Evolutionary conservation across 2,888 invertebrate genomes (phyloP).

Genomic region (Escarpia spicata): DNA sequence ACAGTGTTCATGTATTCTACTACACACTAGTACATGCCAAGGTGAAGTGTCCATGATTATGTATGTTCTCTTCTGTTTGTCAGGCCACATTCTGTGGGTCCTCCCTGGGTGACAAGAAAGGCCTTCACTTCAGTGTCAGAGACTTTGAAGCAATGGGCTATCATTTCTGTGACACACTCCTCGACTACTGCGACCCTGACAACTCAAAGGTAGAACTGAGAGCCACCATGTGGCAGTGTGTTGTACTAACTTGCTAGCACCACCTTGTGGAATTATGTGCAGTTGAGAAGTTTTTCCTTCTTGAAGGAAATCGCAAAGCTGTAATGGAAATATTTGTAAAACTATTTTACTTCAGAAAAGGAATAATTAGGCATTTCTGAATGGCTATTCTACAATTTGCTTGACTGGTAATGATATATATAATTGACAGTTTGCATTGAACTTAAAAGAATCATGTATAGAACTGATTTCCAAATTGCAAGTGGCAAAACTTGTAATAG

Average conservation of each 20-base stretch:
- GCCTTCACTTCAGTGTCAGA: conserved; percentile 84
- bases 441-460: neutral
- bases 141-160: conserved; percentile 86
- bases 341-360: neutral
- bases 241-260: neutral
- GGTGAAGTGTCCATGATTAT: neutral
- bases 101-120: conserved; percentile 70
- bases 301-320: neutral
- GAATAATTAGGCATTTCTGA: neutral
- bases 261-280: neutral
- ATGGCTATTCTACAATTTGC: neutral
- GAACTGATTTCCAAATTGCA: neutral
- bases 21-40: neutral
- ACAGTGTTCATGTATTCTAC: conserved; percentile 66
- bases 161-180: conserved; percentile 89
- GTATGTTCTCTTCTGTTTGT: neutral
- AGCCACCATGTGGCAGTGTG: neutral
- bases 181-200: conserved; percentile 82
- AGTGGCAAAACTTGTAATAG: neutral
- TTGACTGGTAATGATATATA: neutral
- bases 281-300: neutral
- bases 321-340: neutral
- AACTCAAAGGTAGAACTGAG: conserved; percentile 55
- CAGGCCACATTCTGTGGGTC: conserved; percentile 84
- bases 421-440: neutral